Conservation (phyloP, 2,797 vertebrate genomes). For the Cossypha heuglini region DNA sequence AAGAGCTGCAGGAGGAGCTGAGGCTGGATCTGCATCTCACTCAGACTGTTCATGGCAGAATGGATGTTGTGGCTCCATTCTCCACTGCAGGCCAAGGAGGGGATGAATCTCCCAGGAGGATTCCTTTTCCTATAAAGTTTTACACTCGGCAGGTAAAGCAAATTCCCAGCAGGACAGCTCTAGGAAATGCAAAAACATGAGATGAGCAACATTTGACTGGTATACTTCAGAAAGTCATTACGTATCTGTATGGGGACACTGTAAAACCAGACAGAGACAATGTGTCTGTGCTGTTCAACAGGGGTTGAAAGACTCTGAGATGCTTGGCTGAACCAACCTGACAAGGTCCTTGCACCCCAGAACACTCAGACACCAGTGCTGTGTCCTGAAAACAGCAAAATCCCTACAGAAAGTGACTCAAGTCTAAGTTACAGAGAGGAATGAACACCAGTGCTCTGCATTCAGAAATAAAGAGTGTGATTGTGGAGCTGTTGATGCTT, state of each 20-base stretch:
- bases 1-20: background rate
- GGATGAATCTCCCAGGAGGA: background rate
- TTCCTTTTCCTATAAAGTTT: background rate
- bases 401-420: background rate
- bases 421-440: background rate
- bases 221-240: background rate
- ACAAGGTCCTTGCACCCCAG: background rate
- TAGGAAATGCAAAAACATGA: background rate
- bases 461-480: background rate
- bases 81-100: background rate
- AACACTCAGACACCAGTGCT: background rate
- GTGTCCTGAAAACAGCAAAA: background rate
- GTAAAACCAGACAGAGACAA: background rate
- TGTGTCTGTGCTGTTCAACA: fast-evolving
- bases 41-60: background rate
- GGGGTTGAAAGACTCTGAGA: background rate
- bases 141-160: background rate
- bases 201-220: background rate
- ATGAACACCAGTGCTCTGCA: background rate
- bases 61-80: background rate
- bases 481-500: fast-evolving
- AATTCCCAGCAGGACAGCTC: background rate
- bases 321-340: background rate
- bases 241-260: no score
- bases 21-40: background rate